Evolutionary conservation across 2,797 vertebrate genomes (phyloP).

Genomic region (Notoglanidium macrostoma): DNA sequence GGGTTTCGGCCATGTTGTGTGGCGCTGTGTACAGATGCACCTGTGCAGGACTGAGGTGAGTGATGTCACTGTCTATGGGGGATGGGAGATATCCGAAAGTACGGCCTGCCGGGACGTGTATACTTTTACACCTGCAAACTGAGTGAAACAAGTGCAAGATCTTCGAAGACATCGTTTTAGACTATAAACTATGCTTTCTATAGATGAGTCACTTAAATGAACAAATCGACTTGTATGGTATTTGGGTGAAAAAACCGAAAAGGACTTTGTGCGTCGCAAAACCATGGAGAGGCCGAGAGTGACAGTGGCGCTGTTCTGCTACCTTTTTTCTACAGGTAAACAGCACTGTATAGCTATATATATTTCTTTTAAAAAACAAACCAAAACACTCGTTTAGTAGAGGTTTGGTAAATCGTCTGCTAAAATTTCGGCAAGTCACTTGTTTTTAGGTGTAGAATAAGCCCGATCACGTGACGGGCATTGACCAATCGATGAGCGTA

Average conservation of each 20-base stretch:
- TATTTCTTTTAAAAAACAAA: neutral
- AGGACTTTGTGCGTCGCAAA: constrained; percentile 16
- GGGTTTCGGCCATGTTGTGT: constrained; percentile 4
- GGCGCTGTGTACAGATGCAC: constrained; percentile 12
- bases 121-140: neutral
- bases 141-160: neutral
- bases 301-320: constrained; percentile 25
- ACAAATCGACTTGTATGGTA: neutral
- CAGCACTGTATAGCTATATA: fast-evolving
- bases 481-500: neutral
- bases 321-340: constrained; percentile 41
- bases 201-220: neutral
- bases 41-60: constrained; percentile 52
- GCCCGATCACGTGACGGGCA: constrained; percentile 30
- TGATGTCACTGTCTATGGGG: constrained; percentile 66
- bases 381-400: neutral
- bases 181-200: constrained; percentile 7
- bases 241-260: constrained; percentile 8
- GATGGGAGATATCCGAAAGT: constrained; percentile 39
- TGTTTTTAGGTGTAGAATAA: neutral
- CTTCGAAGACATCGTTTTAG: neutral
- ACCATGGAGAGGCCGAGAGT: constrained; percentile 38
- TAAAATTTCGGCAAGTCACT: neutral
- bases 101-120: neutral
- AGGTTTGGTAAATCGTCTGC: neutral